These are phyloP conservation scores for Pollenia amentaria DNA, from an alignment of 2,888 invertebrate species.

Conservation along the genomic window DNA sequence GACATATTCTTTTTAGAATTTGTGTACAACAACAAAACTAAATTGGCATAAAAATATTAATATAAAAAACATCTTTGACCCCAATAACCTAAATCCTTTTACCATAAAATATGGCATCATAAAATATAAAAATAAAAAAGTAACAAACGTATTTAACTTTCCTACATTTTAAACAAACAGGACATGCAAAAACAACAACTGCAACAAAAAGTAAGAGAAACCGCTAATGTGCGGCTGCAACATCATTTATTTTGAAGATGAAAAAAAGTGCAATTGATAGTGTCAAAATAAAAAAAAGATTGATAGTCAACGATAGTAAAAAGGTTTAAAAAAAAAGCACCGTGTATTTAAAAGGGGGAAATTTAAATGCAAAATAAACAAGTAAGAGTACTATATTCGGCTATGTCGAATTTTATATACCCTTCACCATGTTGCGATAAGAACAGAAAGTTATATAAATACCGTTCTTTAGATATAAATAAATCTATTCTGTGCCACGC, in stretches of 20 bases:
- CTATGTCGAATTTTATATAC: too few species aligned
- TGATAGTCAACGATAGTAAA: constrained; percentile 39
- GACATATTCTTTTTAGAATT: too few species aligned
- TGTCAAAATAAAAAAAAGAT: constrained; percentile 32
- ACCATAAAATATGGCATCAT: constrained; percentile 30
- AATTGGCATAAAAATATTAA: not conserved
- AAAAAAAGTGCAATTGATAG: constrained; percentile 43
- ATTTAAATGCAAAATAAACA: too few species aligned
- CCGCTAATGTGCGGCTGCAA: constrained; percentile 41
- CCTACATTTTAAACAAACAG: constrained; percentile 15
- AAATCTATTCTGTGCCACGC: too few species aligned
- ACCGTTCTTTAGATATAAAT: too few species aligned
- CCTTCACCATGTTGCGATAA: too few species aligned
- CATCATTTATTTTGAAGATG: constrained; percentile 25
- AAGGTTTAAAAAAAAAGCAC: constrained; percentile 2
- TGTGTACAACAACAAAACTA: too few species aligned
- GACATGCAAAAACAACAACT: constrained; percentile 1
- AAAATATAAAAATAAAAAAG: not conserved
- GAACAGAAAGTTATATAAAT: too few species aligned
- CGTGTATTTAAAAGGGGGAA: constrained; percentile 5
- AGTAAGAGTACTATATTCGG: too few species aligned
- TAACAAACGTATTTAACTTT: not conserved
- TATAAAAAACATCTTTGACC: not conserved
- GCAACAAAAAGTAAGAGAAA: constrained; percentile 17
- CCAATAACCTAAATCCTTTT: constrained; percentile 42